A percentile compares a stretch with the other conserved stretches of the same genome.
These are phyloP conservation scores for Spermophilus dauricus DNA, from an alignment of 2,113 vertebrate species.

Conservation along the genomic window DNA sequence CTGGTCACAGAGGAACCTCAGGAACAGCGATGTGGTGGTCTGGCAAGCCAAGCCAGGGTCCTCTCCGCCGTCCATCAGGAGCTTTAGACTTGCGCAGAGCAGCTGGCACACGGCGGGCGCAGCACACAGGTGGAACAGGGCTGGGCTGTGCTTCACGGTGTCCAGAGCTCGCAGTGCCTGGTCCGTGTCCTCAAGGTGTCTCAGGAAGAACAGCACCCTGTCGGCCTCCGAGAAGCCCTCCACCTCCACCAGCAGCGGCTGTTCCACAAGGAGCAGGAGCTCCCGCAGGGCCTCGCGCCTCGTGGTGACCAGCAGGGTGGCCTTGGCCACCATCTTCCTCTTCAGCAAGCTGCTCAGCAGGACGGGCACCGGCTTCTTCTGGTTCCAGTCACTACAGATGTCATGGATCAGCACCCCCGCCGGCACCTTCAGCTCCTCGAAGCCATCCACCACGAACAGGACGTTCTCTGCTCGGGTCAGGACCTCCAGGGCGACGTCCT, in stretches of 20 bases:
- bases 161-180: neutral
- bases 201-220: neutral
- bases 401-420: neutral
- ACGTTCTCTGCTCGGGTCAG: neutral
- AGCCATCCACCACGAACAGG: slow-evolving; percentile 68
- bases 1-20: neutral
- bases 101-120: neutral
- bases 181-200: neutral
- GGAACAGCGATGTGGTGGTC: neutral
- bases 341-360: neutral
- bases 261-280: accelerated
- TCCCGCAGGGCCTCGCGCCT: neutral
- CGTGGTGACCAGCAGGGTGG: slow-evolving; percentile 53
- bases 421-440: slow-evolving; percentile 21
- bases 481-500: accelerated
- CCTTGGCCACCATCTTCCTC: neutral
- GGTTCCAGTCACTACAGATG: neutral
- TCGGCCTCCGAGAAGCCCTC: neutral
- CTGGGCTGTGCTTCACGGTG: neutral
- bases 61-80: neutral
- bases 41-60: neutral
- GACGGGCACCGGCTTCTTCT: neutral
- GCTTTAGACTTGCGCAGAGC: neutral
- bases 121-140: neutral
- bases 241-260: neutral